Evolutionary conservation across 2,113 vertebrate genomes (phyloP), one percentile per base, ranked within the genome.

Genomic region (Dunckerocampus dactyliophorus): DNA sequence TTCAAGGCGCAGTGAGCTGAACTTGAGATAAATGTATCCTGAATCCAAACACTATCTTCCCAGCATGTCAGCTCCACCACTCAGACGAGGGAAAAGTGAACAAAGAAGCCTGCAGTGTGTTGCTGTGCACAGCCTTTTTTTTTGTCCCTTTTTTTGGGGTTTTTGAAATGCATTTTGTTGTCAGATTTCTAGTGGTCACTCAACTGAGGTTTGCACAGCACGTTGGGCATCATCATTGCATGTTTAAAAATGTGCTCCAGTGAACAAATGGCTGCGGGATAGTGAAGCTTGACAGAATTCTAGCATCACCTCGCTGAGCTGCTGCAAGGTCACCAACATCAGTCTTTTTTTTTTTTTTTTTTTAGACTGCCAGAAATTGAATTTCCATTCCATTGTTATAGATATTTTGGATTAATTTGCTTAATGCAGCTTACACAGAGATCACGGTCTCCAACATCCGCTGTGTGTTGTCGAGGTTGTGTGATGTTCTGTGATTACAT

Each of bases 11-110:
- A 79, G 67, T 78, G 79, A 86, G 66, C 63, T 76, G 67, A 75
- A 79, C 75, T 87, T 82, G 71, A 81, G 74, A 77, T 82, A 86
- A 82, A 87, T 79, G 67, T 62, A 76, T 77, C 74, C 73, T 85
- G 84, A 86, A 84, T 81, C 60, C 47, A 75, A 83, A 85, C 74
- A 71, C 80, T 83, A 75, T 69, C 68, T 73, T 66, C 54, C 60
- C 19, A 0, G 61, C 59, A 50, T 47, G 69, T 78, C 72, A 64
- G 54, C 46, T 57, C 51, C 20, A 0, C 64, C 52, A 46, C 61
- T 57, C 60, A 14, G 48, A 65, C 48, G 55, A 24, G 15, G 43
- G 58, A 62, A 55, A 55, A 65, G 21, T 16, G 65, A 76, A 62
- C 66, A 77, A 67, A 71, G 28, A 34, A 31, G 22, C 49, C 47